Evolutionary conservation across 2,888 invertebrate species (phyloP).

Genomic region (Volucella inanis): DNA sequence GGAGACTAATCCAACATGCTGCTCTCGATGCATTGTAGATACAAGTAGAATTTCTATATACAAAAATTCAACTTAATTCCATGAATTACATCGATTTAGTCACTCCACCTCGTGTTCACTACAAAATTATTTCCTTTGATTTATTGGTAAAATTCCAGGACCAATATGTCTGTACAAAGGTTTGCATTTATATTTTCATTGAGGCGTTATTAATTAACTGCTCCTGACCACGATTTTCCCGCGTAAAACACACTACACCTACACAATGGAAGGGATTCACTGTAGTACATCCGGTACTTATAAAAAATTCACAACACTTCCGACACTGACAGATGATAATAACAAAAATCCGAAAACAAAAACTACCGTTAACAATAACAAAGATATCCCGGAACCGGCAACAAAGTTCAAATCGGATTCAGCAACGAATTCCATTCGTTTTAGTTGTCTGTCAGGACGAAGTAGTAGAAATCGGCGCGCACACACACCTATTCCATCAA

Average conservation of each 20-base stretch:
- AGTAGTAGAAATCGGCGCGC: conserved; percentile 41
- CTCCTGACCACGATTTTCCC: conserved; percentile 48
- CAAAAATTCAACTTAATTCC: conserved; percentile 60
- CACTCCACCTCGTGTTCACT: conserved; percentile 17
- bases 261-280: neutral
- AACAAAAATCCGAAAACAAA: neutral
- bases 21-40: conserved; percentile 14
- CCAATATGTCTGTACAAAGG: conserved; percentile 25
- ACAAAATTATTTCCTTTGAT: conserved; percentile 64
- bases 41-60: neutral
- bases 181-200: conserved; percentile 39
- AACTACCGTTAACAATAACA: neutral
- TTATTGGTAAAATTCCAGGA: conserved; percentile 54
- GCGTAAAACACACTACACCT: conserved; percentile 7
- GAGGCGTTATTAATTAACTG: conserved; percentile 53
- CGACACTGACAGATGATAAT: conserved; percentile 26
- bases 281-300: conserved; percentile 40
- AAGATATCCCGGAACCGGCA: conserved; percentile 14
- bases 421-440: neutral
- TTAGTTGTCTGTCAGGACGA: no score
- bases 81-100: conserved; percentile 70
- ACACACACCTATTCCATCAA: conserved; percentile 70
- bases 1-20: conserved; percentile 64
- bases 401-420: conserved; percentile 34
- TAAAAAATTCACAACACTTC: conserved; percentile 21